Evolutionary conservation across 2,888 invertebrate genomes (phyloP).

Genomic region (Calephelis perditalis): DNA sequence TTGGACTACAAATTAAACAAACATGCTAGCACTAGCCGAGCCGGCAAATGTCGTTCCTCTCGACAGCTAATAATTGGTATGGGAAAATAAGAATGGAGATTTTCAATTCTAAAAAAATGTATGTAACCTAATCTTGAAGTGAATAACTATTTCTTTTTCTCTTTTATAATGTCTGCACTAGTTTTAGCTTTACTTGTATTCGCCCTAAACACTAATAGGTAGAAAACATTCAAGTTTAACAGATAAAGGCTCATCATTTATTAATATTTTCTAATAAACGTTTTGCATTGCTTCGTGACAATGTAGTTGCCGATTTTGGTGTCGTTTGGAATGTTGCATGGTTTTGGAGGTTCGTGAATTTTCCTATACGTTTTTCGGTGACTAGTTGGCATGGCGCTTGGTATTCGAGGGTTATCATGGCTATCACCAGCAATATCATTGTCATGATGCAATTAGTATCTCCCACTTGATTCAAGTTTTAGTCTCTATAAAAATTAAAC

Average conservation of each 20-base stretch:
- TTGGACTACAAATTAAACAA: too few species aligned
- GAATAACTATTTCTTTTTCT: too few species aligned
- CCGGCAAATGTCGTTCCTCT: too few species aligned
- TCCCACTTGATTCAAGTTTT: constrained; percentile 45
- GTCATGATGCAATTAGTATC: constrained; percentile 72
- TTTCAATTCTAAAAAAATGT: too few species aligned
- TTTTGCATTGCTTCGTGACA: constrained; percentile 76
- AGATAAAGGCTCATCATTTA: constrained; percentile 36
- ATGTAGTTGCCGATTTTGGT: constrained; percentile 74
- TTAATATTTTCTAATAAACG: constrained; percentile 37
- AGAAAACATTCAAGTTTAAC: not conserved
- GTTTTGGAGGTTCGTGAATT: constrained; percentile 47
- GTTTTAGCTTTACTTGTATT: too few species aligned
- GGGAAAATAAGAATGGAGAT: too few species aligned
- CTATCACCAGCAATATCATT: constrained; percentile 74
- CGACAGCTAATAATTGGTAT: too few species aligned
- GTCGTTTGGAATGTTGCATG: constrained; percentile 75
- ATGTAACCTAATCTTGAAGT: too few species aligned
- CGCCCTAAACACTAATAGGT: too few species aligned
- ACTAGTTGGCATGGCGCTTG: constrained; percentile 67
- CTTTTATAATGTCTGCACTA: too few species aligned
- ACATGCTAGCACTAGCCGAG: too few species aligned
- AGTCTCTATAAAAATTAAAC: not conserved
- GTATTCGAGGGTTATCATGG: constrained; percentile 66
- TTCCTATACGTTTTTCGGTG: constrained; percentile 36